phyloP scores from a whole-genome alignment of 2,888 invertebrate genomes.

The Apoda limacodes region DNA sequence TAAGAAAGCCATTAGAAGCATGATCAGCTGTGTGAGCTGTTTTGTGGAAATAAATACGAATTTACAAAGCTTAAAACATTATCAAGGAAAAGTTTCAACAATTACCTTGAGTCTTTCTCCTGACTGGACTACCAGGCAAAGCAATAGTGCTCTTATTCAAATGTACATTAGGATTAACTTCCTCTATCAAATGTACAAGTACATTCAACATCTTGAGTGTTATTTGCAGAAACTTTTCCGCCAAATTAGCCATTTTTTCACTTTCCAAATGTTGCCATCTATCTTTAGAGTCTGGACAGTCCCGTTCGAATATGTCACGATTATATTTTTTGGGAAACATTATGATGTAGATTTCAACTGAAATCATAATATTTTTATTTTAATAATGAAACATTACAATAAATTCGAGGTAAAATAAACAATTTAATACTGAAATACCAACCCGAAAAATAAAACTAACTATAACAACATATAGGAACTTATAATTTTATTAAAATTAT shows the following conservation, averaged over 20 bases:
- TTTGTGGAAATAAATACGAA: no score
- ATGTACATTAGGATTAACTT: conserved; percentile 67
- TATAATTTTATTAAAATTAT: no score
- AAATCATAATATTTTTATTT: conserved; percentile 20
- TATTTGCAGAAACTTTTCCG: conserved; percentile 76
- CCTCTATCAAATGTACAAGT: conserved; percentile 81
- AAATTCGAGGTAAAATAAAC: conserved; percentile 1
- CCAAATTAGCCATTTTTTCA: conserved; percentile 54
- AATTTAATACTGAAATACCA: no score
- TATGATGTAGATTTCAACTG: conserved; percentile 58
- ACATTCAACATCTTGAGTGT: conserved; percentile 79
- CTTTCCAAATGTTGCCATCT: conserved; percentile 55
- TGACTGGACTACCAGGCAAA: conserved; percentile 68
- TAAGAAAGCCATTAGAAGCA: no score
- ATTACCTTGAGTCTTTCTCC: conserved; percentile 55
- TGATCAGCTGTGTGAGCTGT: no score
- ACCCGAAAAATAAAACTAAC: no score
- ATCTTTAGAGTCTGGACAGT: conserved; percentile 37
- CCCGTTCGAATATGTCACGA: conserved; percentile 50
- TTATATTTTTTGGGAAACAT: conserved; percentile 47
- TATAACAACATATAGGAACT: no score
- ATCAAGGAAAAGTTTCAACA: no score
- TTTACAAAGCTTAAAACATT: no score
- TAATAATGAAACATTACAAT: conserved; percentile 1
- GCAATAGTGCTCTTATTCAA: conserved; percentile 59